Evolutionary conservation across 2,888 invertebrate genomes (phyloP).

Genomic region (Tachina lurida): DNA sequence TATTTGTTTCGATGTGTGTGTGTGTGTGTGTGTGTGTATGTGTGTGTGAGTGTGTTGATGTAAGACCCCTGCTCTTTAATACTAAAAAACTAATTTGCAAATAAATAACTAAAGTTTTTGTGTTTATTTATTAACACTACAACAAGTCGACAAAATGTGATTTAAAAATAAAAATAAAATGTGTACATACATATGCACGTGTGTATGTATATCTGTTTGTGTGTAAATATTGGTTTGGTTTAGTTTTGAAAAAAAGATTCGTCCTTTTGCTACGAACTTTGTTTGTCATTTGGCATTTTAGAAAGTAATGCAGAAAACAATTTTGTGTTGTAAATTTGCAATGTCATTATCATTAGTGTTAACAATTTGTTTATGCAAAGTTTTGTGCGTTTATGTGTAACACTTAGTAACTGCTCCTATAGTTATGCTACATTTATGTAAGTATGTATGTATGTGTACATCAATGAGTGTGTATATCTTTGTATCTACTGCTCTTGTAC

Average conservation of each 20-base stretch:
- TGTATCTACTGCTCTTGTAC: conserved; percentile 1
- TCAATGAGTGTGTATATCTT: not conserved
- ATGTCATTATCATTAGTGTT: conserved; percentile 69
- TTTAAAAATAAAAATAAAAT: conserved; percentile 22
- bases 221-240: conserved; percentile 31
- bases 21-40: no score
- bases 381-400: conserved; percentile 4
- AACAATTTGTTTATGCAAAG: conserved; percentile 22
- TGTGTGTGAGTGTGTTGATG: conserved; percentile 5
- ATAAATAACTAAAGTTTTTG: conserved; percentile 70
- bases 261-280: conserved; percentile 7
- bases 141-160: conserved; percentile 43
- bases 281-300: conserved; percentile 37
- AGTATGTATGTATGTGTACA: not conserved
- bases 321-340: conserved; percentile 56
- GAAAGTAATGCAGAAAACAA: conserved; percentile 22
- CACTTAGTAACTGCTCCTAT: conserved; percentile 16
- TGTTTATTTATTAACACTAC: conserved; percentile 53
- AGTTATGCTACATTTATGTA: conserved; percentile 14
- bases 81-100: conserved; percentile 69
- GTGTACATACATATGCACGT: no score
- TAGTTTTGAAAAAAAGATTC: conserved; percentile 15
- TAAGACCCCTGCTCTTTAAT: conserved; percentile 39
- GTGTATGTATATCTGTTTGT: no score
- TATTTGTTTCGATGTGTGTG: no score